Base-by-base conservation (phyloP, 2,113 vertebrate genomes). In the Alectura lathami region DNA sequence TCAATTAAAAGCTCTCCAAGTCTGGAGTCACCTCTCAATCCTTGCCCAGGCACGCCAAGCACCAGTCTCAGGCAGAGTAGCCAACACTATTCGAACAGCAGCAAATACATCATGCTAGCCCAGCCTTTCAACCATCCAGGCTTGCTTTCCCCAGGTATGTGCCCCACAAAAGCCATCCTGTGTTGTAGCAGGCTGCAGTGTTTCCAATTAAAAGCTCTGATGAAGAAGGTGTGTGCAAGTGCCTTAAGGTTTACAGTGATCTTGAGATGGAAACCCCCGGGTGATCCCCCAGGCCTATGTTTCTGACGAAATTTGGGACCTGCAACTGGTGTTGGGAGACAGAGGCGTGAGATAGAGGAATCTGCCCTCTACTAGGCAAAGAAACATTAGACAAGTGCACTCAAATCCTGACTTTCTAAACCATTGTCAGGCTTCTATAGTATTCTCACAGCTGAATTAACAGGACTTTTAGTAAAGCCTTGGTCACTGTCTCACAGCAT, bases 11-110 rank as follows among this genome's bases (percentile, higher is more conserved):
- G 21, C 21, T 80, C 53, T 50, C 17, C 5, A 2, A 38, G 53
- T 5, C 36, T 88, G 72, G 23, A 83, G 86, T 86, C 47, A 11
- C 57, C 36, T 64, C 59, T 73, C 57, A 42, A 66, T 56, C 72
- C n/a, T 68, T 73, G 51, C 32, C 51, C 1, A 1, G 66, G 18
- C 30, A 50, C 0, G 1, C n/a, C 9, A 2, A 38, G 60, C 1
- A 0, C 51, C 62, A 84, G 1, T 47, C 23, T 69, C 27, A 21
- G 64, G 47, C 69, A 78, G 56, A 26, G 38, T 9, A 83, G 75
- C 67, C 91, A 88, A 8, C 34, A 3, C 7, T 8, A 0, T 27
- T 77, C 57, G 50, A 83, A 10, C 54, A 70, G 72, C 83, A 75
- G 54, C 63, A 80, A 77, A 86, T 81, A 51, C 36, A 77, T 81